A percentile compares a stretch with the other conserved stretches of the same genome.
phyloP scores from a whole-genome alignment of 2,113 vertebrate genomes.

The Conger conger region DNA sequence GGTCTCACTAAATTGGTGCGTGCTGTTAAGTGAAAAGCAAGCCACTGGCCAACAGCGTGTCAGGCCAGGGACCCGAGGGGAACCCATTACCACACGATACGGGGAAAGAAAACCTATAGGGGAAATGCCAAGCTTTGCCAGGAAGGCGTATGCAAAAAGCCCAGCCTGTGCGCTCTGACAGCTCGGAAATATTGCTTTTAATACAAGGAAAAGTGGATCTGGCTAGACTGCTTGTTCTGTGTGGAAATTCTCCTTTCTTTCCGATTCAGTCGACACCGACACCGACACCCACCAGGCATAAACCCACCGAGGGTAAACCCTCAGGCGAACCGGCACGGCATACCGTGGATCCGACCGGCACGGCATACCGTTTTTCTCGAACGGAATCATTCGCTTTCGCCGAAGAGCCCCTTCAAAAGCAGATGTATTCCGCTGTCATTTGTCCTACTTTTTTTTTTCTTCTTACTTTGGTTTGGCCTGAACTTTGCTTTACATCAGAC shows the following conservation, averaged over 20 bases:
- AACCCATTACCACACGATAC: conserved; percentile 51
- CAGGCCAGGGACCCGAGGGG: conserved; percentile 51
- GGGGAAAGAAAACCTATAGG: conserved; percentile 49
- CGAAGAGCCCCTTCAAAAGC: neutral
- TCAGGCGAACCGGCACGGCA: neutral
- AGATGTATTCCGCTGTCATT: neutral
- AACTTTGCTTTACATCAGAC: conserved; percentile 26
- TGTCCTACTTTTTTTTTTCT: neutral
- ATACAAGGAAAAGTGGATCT: conserved; percentile 72
- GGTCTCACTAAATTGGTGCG: conserved; percentile 72
- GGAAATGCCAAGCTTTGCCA: conserved; percentile 62
- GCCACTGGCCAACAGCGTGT: conserved; percentile 51
- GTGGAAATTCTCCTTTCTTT: conserved; percentile 64
- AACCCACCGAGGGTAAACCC: conserved; percentile 20
- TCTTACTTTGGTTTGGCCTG: conserved; percentile 10
- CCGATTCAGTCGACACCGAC: conserved; percentile 51
- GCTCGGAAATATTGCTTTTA: conserved; percentile 74
- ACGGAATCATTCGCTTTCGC: neutral
- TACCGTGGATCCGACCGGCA: neutral
- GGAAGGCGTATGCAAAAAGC: conserved; percentile 60
- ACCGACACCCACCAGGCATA: conserved; percentile 56
- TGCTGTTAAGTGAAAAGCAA: conserved; percentile 62
- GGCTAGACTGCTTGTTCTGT: conserved; percentile 70
- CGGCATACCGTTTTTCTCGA: conserved; percentile 6
- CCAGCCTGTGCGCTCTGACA: conserved; percentile 72